A percentile compares a stretch with the other conserved stretches of the same genome.
These are phyloP conservation scores for Nasalis larvatus DNA, from an alignment of 2,113 vertebrate species.

Conservation along the genomic window DNA sequence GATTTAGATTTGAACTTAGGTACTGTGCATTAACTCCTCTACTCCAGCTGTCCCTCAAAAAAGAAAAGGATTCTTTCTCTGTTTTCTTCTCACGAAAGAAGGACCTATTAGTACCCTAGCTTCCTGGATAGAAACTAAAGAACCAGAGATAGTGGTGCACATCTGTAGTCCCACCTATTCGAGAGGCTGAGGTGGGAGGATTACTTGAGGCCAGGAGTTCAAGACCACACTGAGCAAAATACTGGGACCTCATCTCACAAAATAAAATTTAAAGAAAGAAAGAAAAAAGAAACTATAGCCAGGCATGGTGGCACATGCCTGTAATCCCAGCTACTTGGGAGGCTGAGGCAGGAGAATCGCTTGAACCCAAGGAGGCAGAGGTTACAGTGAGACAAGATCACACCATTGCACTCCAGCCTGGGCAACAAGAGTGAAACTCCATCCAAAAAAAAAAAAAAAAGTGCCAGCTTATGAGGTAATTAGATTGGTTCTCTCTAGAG, in stretches of 20 bases:
- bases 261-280: background rate
- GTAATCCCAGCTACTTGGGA: no score
- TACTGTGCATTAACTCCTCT: background rate
- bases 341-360: no score
- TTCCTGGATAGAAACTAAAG: background rate
- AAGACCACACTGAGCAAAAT: background rate
- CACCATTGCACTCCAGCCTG: no score
- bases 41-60: background rate
- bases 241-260: background rate
- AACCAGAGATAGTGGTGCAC: background rate
- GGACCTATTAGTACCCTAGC: background rate
- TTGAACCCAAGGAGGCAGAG: no score
- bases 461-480: no score
- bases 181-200: background rate
- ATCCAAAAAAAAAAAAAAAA: no score
- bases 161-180: background rate
- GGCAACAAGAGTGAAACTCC: no score
- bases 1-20: background rate
- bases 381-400: no score
- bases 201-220: background rate
- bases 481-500: no score
- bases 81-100: background rate
- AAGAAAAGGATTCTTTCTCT: background rate
- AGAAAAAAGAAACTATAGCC: background rate
- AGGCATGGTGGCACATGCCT: no score